Conservation (phyloP, 1,140 invertebrate species). For the Papilio dardanus region DNA sequence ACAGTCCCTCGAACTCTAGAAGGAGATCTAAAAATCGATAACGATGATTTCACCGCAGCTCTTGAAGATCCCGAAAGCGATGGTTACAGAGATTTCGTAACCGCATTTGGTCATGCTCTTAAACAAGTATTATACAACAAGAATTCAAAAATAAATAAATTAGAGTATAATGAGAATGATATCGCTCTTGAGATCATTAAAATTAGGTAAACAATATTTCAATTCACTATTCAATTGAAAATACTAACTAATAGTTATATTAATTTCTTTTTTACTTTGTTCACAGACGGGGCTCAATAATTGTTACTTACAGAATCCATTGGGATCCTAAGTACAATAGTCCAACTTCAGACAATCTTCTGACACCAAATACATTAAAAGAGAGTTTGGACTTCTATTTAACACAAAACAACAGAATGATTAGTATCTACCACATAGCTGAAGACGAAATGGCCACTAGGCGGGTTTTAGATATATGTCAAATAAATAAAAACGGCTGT, state of each 20-base stretch:
- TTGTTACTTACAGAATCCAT: slow-evolving; percentile 85
- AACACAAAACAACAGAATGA: slow-evolving; percentile 77
- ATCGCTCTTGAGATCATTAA: slow-evolving; percentile 85
- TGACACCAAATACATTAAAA: slow-evolving; percentile 80
- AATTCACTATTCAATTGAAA: not conserved
- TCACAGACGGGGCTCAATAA: slow-evolving; percentile 85
- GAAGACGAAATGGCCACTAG: slow-evolving; percentile 75
- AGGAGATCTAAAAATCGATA: slow-evolving; percentile 86
- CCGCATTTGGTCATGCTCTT: slow-evolving; percentile 78
- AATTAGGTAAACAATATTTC: slow-evolving; percentile 76
- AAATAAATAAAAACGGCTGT: slow-evolving; percentile 89
- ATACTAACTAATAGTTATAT: not conserved
- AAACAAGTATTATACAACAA: slow-evolving; percentile 82
- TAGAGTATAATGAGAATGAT: slow-evolving; percentile 81
- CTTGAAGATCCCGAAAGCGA: slow-evolving; percentile 84
- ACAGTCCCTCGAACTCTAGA: slow-evolving; percentile 86
- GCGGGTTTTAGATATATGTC: slow-evolving; percentile 88
- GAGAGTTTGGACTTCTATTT: slow-evolving; percentile 79
- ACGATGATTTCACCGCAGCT: slow-evolving; percentile 84
- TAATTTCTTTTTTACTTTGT: slow-evolving; percentile 37
- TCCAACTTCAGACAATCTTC: slow-evolving; percentile 78
- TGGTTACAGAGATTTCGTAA: slow-evolving; percentile 84
- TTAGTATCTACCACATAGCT: slow-evolving; percentile 82
- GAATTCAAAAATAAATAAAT: slow-evolving; percentile 49
- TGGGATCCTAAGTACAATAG: slow-evolving; percentile 83